Evolutionary conservation across 2,888 invertebrate genomes (phyloP).

Genomic region (Tanypteryx hageni): DNA sequence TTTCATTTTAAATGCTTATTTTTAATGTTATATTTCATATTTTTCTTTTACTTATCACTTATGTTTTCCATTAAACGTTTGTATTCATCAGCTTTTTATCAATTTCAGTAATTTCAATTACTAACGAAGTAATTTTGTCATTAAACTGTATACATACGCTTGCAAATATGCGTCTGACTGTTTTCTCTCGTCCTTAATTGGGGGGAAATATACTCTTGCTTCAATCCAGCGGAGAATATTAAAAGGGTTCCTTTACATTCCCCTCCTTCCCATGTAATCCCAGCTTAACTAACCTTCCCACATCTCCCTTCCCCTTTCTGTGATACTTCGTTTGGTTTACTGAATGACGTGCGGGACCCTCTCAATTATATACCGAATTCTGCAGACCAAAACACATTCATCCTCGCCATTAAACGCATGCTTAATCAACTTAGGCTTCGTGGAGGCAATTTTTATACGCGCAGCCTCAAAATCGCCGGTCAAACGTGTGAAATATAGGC

Average conservation of each 20-base stretch:
- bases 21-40: too few relatives aligned
- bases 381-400: neutral
- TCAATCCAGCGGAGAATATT: neutral
- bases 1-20: too few relatives aligned
- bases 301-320: neutral
- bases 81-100: too few relatives aligned
- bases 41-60: too few relatives aligned
- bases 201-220: slow-evolving; percentile 5
- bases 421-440: neutral
- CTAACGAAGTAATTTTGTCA: too few relatives aligned
- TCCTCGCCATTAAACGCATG: neutral
- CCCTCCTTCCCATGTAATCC: neutral
- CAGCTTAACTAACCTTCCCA: neutral
- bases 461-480: neutral
- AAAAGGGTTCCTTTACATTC: neutral
- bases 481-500: neutral
- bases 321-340: neutral
- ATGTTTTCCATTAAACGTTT: too few relatives aligned
- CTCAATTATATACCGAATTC: neutral
- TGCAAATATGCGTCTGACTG: too few relatives aligned
- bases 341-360: neutral
- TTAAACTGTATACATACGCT: too few relatives aligned
- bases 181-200: neutral
- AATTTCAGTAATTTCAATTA: too few relatives aligned
- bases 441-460: neutral